Percentiles rank a stretch among this genome's conserved stretches.
These are phyloP conservation scores for Craseonycteris thonglongyai DNA, from an alignment of 2,113 vertebrate genomes.

Conservation along the genomic window DNA sequence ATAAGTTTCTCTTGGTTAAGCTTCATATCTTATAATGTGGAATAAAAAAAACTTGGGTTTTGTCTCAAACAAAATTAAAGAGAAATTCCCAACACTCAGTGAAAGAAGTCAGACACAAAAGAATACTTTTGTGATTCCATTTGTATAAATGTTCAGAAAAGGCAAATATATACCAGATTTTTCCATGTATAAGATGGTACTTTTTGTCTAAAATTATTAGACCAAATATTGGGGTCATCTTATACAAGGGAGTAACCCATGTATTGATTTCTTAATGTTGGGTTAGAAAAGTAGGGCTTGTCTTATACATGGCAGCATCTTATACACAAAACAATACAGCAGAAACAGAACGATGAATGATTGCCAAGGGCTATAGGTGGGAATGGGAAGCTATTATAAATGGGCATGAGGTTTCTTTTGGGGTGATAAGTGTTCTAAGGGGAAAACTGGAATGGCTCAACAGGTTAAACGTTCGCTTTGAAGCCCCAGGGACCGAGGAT, in stretches of 20 bases:
- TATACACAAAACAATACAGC: too few relatives aligned
- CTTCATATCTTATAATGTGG: neutral
- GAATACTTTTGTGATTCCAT: neutral
- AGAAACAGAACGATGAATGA: neutral
- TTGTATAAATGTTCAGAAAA: neutral
- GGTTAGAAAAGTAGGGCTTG: too few relatives aligned
- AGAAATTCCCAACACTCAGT: neutral
- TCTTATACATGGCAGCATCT: too few relatives aligned
- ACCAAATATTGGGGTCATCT: too few relatives aligned
- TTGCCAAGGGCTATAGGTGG: neutral
- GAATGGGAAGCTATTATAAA: neutral
- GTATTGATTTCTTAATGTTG: too few relatives aligned
- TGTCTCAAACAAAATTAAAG: constrained; percentile 29
- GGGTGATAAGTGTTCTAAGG: too few relatives aligned
- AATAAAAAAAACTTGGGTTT: neutral
- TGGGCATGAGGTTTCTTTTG: neutral
- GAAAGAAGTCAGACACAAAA: neutral
- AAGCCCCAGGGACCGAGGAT: too few relatives aligned
- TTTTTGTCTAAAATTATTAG: too few relatives aligned
- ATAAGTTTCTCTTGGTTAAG: neutral
- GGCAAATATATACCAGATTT: neutral
- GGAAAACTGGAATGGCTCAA: too few relatives aligned
- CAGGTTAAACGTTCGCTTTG: too few relatives aligned
- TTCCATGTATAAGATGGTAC: too few relatives aligned
- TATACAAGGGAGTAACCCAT: too few relatives aligned